Percentiles rank a stretch among this genome's conserved stretches.
Evolutionary conservation across 2,113 vertebrate genomes (phyloP).

Genomic region (Candoia aspera): DNA sequence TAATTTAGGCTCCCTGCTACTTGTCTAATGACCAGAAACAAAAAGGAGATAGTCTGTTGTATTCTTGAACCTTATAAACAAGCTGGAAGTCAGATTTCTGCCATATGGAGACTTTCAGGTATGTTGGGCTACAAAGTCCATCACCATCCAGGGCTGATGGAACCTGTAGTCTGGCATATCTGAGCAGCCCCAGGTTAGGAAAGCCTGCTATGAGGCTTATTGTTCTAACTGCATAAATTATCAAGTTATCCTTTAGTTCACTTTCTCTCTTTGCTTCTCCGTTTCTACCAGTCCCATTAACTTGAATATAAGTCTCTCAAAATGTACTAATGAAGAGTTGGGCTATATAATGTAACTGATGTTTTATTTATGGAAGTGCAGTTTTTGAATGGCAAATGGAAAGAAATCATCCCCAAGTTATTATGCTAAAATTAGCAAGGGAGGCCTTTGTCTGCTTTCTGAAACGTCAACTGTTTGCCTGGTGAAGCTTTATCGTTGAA

Average conservation of each 20-base stretch:
- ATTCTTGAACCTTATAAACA: neutral
- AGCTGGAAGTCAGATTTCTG: neutral
- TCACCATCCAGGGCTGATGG: neutral
- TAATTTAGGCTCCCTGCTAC: neutral
- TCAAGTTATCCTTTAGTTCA: constrained; percentile 26
- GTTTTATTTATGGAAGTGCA: neutral
- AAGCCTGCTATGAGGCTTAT: neutral
- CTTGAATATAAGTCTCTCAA: neutral
- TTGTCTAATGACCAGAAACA: neutral
- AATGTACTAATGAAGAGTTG: neutral
- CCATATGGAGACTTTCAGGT: neutral
- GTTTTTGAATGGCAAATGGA: neutral
- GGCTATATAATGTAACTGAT: neutral
- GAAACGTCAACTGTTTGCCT: neutral
- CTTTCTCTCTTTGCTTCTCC: neutral
- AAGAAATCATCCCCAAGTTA: neutral
- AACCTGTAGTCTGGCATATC: neutral
- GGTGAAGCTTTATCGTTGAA: neutral
- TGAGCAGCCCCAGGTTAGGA: neutral
- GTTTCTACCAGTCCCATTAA: neutral
- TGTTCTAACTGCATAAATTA: constrained; percentile 31
- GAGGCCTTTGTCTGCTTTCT: neutral
- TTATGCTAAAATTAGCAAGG: neutral
- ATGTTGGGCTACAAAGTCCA: neutral
- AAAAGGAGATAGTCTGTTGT: neutral